phyloP scores from a whole-genome alignment of 1,140 invertebrate species.

The Anastrepha ludens region DNA sequence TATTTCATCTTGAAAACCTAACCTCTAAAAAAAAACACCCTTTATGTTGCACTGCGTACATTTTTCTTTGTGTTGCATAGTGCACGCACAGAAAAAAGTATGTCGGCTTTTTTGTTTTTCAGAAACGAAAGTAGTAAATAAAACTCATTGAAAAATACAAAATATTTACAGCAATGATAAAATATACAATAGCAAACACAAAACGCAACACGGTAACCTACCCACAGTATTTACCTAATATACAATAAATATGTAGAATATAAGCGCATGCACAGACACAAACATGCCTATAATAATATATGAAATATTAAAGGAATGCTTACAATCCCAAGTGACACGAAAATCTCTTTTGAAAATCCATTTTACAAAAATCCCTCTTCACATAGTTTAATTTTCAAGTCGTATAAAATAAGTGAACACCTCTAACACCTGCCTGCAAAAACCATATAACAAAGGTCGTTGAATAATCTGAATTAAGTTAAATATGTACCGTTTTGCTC shows the following conservation, averaged over 20 bases:
- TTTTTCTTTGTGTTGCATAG: not conserved
- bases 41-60: too few relatives aligned
- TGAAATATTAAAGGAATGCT: not conserved
- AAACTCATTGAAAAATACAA: not conserved
- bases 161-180: slow-evolving; percentile 36
- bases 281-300: not conserved
- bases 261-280: not conserved
- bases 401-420: too few relatives aligned
- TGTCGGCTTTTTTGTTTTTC: too few relatives aligned
- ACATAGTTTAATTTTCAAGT: too few relatives aligned
- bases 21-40: too few relatives aligned
- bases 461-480: too few relatives aligned
- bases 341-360: not conserved
- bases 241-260: not conserved
- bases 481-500: too few relatives aligned
- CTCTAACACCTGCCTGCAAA: too few relatives aligned
- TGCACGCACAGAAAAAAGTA: not conserved
- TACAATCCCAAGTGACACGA: not conserved
- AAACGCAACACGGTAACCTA: slow-evolving; percentile 48
- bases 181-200: not conserved
- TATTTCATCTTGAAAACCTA: too few relatives aligned
- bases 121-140: too few relatives aligned
- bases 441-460: too few relatives aligned
- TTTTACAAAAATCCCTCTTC: too few relatives aligned
- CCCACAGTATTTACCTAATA: slow-evolving; percentile 50